Conservation (phyloP, 2,113 vertebrate genomes). For the Neolamprologus cancellatus region DNA sequence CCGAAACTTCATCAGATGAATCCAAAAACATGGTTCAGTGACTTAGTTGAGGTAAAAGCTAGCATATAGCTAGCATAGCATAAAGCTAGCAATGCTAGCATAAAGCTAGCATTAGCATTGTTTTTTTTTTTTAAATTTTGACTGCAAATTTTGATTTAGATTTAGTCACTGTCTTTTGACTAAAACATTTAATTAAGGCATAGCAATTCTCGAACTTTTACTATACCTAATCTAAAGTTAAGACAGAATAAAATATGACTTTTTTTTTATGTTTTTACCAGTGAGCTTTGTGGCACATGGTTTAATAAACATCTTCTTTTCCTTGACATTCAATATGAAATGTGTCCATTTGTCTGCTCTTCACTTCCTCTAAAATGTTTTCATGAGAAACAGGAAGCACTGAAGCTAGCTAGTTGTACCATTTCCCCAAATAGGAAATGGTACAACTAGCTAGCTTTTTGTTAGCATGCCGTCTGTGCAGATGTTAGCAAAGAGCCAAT, state of each 20-base stretch:
- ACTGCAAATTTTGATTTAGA: neutral
- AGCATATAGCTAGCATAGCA: too few species aligned
- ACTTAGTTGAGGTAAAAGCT: too few species aligned
- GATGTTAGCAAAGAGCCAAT: neutral
- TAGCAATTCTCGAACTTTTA: neutral
- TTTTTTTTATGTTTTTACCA: neutral
- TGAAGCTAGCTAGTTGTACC: neutral
- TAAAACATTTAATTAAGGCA: neutral
- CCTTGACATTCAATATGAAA: neutral
- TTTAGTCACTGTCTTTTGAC: neutral
- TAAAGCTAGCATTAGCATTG: neutral
- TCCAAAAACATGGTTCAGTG: too few species aligned
- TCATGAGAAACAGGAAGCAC: neutral
- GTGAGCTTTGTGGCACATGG: neutral
- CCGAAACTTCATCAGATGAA: neutral
- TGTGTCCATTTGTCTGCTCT: neutral
- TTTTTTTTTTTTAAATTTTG: fast-evolving
- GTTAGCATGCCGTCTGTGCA: neutral
- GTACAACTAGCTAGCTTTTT: neutral
- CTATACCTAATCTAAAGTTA: neutral
- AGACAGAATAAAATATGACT: fast-evolving
- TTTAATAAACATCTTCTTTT: neutral
- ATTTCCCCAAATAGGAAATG: neutral
- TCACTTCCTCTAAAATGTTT: neutral
- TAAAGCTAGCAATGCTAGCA: neutral